phyloP scores from a whole-genome alignment of 2,797 vertebrate species.

The Eospalax fontanierii region DNA sequence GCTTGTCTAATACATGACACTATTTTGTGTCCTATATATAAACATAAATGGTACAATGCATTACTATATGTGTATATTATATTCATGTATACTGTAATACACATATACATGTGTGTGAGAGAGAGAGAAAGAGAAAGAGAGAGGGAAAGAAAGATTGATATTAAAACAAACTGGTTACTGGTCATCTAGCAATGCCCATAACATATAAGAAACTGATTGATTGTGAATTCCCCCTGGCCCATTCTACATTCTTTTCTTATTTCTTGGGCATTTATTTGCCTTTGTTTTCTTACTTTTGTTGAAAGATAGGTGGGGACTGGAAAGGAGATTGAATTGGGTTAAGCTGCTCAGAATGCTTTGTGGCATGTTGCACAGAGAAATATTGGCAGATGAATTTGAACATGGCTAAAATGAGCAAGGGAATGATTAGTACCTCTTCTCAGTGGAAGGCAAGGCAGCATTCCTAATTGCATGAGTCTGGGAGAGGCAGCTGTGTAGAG shows the following conservation, averaged over 20 bases:
- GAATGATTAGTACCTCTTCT: slow-evolving; percentile 52
- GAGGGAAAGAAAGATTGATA: no score
- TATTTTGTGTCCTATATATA: slow-evolving; percentile 40
- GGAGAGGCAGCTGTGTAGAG: background rate
- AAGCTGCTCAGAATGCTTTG: slow-evolving; percentile 71
- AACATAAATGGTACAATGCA: background rate
- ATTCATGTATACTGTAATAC: background rate
- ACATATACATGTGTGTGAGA: background rate
- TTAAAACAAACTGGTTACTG: background rate
- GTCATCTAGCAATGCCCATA: background rate
- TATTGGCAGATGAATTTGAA: slow-evolving; percentile 66
- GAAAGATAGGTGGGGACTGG: slow-evolving; percentile 21
- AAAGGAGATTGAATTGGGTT: slow-evolving; percentile 52
- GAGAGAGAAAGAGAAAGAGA: no score
- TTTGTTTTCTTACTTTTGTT: slow-evolving; percentile 35
- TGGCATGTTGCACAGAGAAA: background rate
- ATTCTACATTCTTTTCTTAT: background rate
- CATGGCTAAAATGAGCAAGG: slow-evolving; percentile 55
- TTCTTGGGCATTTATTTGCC: slow-evolving; percentile 21
- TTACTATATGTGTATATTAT: background rate
- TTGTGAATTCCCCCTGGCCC: background rate
- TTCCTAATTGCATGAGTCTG: background rate
- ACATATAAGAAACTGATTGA: background rate
- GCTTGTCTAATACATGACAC: background rate
- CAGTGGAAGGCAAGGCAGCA: background rate